Percentiles rank a stretch among this genome's conserved stretches.
These are phyloP conservation scores for Pyrocephalus nanus DNA, from an alignment of 2,797 vertebrate species.

Conservation along the genomic window DNA sequence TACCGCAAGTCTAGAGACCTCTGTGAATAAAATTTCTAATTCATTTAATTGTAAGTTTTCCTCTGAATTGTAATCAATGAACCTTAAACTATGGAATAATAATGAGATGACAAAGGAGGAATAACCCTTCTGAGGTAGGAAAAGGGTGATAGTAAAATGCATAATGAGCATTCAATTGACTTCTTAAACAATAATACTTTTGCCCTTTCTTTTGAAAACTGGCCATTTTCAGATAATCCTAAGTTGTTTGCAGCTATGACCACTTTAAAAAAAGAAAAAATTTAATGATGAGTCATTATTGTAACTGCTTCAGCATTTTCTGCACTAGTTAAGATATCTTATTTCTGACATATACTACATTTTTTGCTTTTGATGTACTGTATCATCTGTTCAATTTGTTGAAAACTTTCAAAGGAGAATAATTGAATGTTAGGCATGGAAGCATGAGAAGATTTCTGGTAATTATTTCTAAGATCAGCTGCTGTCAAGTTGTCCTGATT, in stretches of 20 bases:
- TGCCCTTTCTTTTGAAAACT: slow-evolving; percentile 18
- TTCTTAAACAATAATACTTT: slow-evolving; percentile 57
- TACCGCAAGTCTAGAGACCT: slow-evolving; percentile 14
- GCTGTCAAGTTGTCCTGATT: slow-evolving; percentile 6
- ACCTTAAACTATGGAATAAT: neutral
- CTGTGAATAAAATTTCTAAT: slow-evolving; percentile 54
- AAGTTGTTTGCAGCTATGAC: slow-evolving; percentile 32
- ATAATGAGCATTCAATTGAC: neutral
- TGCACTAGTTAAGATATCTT: slow-evolving; percentile 23
- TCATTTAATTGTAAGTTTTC: slow-evolving; percentile 38
- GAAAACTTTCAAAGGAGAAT: slow-evolving; percentile 10
- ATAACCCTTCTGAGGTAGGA: slow-evolving; percentile 22
- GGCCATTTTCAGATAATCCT: slow-evolving; percentile 19
- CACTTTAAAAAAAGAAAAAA: slow-evolving; percentile 19
- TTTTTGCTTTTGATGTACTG: slow-evolving; percentile 23
- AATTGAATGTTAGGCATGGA: neutral
- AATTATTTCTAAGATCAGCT: slow-evolving; percentile 23
- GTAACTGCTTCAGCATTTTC: slow-evolving; percentile 50
- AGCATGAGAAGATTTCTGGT: neutral
- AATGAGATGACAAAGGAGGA: slow-evolving; percentile 32
- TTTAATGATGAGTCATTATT: slow-evolving; percentile 45
- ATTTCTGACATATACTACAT: slow-evolving; percentile 38
- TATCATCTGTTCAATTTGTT: slow-evolving; percentile 28
- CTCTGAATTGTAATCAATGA: slow-evolving; percentile 46
- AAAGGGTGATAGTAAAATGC: slow-evolving; percentile 8